phyloP scores from a whole-genome alignment of 2,797 vertebrate species.

The Mus minutoides region DNA sequence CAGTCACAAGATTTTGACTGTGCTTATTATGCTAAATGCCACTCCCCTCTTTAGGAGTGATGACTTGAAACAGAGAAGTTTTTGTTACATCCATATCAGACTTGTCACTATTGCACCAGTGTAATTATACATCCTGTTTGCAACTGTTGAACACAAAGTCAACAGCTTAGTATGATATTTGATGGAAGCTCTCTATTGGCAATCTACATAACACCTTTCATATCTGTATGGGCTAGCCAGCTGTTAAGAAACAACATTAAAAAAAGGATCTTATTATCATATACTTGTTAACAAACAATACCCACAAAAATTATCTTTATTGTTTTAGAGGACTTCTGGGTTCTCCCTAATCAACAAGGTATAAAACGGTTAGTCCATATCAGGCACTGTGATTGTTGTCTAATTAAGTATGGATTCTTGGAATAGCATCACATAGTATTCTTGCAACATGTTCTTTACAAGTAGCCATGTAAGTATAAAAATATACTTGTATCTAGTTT shows the following conservation, averaged over 20 bases:
- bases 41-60: neutral
- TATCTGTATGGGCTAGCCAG: neutral
- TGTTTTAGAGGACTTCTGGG: neutral
- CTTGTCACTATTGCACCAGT: neutral
- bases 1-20: neutral
- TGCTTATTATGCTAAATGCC: accelerated
- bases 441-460: neutral
- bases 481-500: neutral
- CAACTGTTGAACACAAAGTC: neutral
- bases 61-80: neutral
- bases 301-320: neutral
- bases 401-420: neutral
- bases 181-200: too few species aligned
- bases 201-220: neutral
- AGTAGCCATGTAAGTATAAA: neutral
- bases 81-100: neutral
- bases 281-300: neutral
- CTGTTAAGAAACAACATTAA: neutral
- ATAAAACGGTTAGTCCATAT: neutral
- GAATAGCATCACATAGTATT: neutral
- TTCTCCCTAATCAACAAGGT: neutral
- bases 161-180: neutral
- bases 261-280: neutral
- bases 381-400: neutral
- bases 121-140: neutral